Percentiles rank a stretch among this genome's conserved stretches.
Conservation (phyloP, 2,113 vertebrate species). For the Chelonoidis abingdonii region DNA sequence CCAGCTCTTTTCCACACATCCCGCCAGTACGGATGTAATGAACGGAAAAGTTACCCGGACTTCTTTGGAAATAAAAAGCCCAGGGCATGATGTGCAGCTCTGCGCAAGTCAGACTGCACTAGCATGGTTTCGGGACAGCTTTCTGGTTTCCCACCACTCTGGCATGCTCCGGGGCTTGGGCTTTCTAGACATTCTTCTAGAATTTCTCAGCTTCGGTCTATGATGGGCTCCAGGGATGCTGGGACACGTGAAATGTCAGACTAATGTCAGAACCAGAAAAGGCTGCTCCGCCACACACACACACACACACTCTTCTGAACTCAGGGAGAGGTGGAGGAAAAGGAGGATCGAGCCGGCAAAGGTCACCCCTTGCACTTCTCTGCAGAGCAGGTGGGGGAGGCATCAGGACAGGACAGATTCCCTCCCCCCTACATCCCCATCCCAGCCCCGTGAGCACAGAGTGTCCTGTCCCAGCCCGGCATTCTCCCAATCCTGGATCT, state of each 20-base stretch:
- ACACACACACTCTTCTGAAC: background rate
- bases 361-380: background rate
- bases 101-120: background rate
- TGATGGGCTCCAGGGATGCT: background rate
- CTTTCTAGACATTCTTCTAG: background rate
- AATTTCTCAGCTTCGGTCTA: background rate
- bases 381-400: background rate
- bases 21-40: accelerated
- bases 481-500: background rate
- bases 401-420: background rate
- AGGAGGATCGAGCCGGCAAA: background rate
- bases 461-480: background rate
- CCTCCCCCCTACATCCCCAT: background rate
- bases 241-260: background rate
- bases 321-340: background rate
- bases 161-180: background rate
- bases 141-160: background rate
- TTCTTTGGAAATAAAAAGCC: background rate
- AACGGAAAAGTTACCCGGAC: accelerated
- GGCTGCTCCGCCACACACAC: background rate
- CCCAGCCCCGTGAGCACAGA: background rate
- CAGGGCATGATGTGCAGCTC: background rate
- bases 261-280: background rate
- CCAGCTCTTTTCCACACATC: background rate
- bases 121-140: background rate